Conservation (phyloP, 2,888 invertebrate genomes). For the Linnaemya vulpina region DNA sequence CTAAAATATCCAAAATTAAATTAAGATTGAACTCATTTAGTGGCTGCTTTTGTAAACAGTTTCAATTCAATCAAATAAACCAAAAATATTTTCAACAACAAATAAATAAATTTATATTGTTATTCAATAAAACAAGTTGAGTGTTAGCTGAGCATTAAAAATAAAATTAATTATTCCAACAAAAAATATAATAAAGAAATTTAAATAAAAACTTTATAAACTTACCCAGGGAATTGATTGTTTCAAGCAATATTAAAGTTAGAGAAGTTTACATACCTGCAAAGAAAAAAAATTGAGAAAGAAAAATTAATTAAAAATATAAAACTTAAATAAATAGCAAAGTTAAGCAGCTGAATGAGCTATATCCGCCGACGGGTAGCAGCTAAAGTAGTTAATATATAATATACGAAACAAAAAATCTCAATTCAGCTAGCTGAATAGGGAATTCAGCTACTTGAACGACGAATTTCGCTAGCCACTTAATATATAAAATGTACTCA, state of each 20-base stretch:
- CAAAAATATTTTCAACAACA: background rate
- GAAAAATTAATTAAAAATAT: background rate
- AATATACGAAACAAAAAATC: too few species aligned
- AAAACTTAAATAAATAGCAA: background rate
- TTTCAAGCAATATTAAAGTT: background rate
- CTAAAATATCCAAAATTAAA: background rate
- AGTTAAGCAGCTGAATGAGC: background rate
- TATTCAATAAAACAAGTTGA: background rate
- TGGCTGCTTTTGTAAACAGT: background rate
- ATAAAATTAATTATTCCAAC: background rate
- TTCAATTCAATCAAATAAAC: background rate
- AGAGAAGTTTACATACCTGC: conserved; percentile 18
- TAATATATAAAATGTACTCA: too few species aligned
- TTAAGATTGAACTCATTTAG: background rate
- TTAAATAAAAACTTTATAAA: background rate
- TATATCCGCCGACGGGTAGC: background rate
- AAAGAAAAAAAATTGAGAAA: background rate
- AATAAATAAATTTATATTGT: background rate
- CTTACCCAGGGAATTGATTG: background rate
- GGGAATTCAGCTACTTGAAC: background rate
- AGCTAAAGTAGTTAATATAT: too few species aligned
- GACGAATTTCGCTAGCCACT: background rate
- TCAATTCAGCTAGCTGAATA: too few species aligned
- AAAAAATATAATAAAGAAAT: background rate
- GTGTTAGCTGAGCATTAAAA: background rate